These are phyloP conservation scores for Eupithecia vulgata DNA, from an alignment of 2,888 invertebrate species.

Conservation along the genomic window DNA sequence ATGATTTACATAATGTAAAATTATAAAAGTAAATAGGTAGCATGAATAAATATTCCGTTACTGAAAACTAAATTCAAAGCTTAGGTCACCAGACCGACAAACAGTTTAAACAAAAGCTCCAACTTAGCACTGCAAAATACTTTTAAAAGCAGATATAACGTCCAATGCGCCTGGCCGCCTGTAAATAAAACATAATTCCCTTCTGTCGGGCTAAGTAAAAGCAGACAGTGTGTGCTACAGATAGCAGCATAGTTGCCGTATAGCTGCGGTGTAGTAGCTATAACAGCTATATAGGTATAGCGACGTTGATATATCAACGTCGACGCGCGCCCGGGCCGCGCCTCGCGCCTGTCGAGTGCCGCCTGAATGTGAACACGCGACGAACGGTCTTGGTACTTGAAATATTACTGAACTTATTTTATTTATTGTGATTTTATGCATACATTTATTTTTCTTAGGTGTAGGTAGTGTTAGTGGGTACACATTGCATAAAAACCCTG, in stretches of 20 bases:
- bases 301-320: conserved; percentile 30
- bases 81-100: not conserved
- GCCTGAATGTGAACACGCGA: conserved; percentile 54
- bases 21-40: too few species aligned
- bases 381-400: conserved; percentile 58
- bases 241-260: not conserved
- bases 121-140: not conserved
- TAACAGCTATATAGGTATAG: conserved; percentile 11
- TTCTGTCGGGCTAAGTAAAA: conserved; percentile 34
- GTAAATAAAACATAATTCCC: conserved; percentile 30
- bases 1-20: not conserved
- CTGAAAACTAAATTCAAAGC: not conserved
- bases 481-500: too few species aligned
- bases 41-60: not conserved
- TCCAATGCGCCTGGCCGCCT: conserved; percentile 14
- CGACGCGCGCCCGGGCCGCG: conserved; percentile 54
- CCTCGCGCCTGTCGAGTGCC: conserved; percentile 57
- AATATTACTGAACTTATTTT: not conserved
- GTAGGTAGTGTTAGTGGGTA: too few species aligned
- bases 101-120: not conserved
- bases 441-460: too few species aligned
- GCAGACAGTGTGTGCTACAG: conserved; percentile 24
- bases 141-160: not conserved
- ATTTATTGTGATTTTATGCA: too few species aligned
- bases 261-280: conserved; percentile 14